These are phyloP conservation scores for Petrophora chlorosata DNA, from an alignment of 2,888 invertebrate species.

Conservation along the genomic window DNA sequence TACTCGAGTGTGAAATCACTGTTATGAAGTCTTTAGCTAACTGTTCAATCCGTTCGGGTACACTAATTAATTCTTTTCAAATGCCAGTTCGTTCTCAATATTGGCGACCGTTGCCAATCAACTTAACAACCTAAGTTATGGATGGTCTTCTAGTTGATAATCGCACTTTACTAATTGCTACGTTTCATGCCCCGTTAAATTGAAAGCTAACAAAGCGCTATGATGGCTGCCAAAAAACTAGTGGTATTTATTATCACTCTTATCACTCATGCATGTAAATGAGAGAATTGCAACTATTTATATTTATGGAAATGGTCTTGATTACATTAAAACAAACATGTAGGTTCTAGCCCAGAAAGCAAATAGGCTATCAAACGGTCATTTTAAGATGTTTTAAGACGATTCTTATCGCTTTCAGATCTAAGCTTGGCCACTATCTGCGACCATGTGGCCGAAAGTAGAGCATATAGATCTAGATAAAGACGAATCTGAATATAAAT, in stretches of 20 bases:
- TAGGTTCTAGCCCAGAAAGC: too few species aligned
- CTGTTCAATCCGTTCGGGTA: slow-evolving; percentile 18
- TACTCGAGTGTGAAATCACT: slow-evolving; percentile 3
- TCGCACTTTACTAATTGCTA: slow-evolving; percentile 28
- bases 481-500: too few species aligned
- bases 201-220: slow-evolving; percentile 24
- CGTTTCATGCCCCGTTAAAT: slow-evolving; percentile 26
- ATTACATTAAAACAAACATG: too few species aligned
- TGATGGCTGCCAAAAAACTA: slow-evolving; percentile 11
- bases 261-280: too few species aligned
- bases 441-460: too few species aligned
- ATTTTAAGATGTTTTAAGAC: too few species aligned
- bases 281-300: too few species aligned
- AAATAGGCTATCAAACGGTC: too few species aligned
- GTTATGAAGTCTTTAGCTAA: slow-evolving; percentile 15
- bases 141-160: slow-evolving; percentile 19
- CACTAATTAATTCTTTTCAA: slow-evolving; percentile 17
- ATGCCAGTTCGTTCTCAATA: slow-evolving; percentile 15
- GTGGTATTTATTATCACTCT: neutral
- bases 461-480: too few species aligned
- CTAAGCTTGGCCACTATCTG: too few species aligned
- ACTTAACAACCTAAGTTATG: slow-evolving; percentile 17
- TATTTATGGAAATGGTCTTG: too few species aligned
- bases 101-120: slow-evolving; percentile 27
- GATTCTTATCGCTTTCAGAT: too few species aligned